Evolutionary conservation across 2,113 vertebrate species (phyloP).

Genomic region (Gorilla gorilla): DNA sequence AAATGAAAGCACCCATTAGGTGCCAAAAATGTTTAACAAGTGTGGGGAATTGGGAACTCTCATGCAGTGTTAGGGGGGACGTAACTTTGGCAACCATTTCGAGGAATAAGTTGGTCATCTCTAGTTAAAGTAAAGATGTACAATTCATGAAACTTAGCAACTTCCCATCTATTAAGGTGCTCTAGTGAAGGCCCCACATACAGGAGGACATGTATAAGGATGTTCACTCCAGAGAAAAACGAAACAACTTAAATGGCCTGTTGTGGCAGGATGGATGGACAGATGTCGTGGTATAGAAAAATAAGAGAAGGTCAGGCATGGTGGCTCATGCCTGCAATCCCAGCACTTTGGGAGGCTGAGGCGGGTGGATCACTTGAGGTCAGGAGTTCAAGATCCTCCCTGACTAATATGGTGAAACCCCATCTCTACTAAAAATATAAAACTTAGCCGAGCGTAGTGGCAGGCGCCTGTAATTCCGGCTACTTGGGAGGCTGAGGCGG

Average conservation of each 20-base stretch:
- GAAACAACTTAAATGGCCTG: neutral
- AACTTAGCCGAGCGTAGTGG: too few species aligned
- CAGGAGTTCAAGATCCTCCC: too few species aligned
- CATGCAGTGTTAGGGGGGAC: too few species aligned
- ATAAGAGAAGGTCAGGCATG: neutral
- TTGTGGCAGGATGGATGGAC: neutral
- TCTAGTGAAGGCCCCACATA: neutral
- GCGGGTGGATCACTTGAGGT: too few species aligned
- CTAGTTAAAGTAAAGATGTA: neutral
- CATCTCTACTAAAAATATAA: too few species aligned
- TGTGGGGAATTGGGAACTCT: neutral
- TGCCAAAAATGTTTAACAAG: conserved; percentile 8
- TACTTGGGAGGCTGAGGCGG: too few species aligned
- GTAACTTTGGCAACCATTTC: neutral
- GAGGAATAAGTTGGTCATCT: neutral
- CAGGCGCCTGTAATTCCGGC: too few species aligned
- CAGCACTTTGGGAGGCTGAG: too few species aligned
- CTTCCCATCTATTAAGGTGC: neutral
- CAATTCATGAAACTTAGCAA: neutral
- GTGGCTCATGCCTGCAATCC: too few species aligned
- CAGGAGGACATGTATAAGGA: neutral
- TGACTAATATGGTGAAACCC: too few species aligned
- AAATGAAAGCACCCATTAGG: neutral
- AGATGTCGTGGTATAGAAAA: neutral
- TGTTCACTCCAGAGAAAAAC: neutral